These are phyloP conservation scores for Acanthornis magna DNA, from an alignment of 2,797 vertebrate genomes.

Conservation along the genomic window DNA sequence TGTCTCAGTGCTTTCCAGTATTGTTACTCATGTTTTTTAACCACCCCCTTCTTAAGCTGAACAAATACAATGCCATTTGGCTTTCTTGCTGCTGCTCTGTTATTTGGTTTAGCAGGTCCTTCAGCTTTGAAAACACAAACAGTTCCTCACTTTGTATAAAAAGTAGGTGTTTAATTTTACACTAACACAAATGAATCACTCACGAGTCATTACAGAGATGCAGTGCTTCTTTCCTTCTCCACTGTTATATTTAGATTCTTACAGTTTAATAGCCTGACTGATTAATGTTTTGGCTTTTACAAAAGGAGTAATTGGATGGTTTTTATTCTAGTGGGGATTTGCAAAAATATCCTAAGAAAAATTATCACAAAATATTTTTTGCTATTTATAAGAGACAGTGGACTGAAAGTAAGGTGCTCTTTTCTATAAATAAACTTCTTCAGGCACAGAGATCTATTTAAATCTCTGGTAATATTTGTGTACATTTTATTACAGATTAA, in stretches of 20 bases:
- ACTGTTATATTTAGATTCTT: background rate
- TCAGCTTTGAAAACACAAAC: background rate
- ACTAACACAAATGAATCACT: background rate
- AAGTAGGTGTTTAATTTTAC: constrained; percentile 17
- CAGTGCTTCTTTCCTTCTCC: background rate
- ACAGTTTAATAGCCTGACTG: background rate
- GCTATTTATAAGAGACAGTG: background rate
- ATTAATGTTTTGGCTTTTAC: background rate
- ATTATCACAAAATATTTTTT: background rate
- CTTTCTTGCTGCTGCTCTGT: background rate
- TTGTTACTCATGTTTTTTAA: background rate
- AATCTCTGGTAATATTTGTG: background rate
- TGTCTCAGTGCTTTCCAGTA: background rate
- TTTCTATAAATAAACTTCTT: constrained; percentile 8
- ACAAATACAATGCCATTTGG: constrained; percentile 4
- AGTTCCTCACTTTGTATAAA: background rate
- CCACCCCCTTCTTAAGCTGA: background rate
- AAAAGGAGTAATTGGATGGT: background rate
- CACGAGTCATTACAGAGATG: background rate
- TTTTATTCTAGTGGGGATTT: background rate
- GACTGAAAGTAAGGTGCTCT: constrained; percentile 13
- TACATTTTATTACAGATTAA: constrained; percentile 14
- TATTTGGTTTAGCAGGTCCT: background rate
- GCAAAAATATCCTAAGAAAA: background rate
- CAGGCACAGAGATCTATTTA: background rate